These are phyloP conservation scores for Anser cygnoides DNA, from an alignment of 2,113 vertebrate species.

Conservation along the genomic window DNA sequence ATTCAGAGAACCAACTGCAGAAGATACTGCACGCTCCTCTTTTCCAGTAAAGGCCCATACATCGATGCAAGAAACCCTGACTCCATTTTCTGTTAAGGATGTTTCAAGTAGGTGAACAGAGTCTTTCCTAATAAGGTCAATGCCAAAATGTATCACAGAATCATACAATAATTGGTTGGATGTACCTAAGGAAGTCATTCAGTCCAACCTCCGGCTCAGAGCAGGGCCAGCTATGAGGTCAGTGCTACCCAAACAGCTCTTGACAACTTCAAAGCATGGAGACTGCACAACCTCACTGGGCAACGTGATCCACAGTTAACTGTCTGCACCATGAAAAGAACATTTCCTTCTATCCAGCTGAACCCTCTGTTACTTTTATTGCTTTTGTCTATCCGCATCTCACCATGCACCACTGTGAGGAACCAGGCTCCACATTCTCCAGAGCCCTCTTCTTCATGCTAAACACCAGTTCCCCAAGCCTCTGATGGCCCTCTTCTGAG, in stretches of 20 bases:
- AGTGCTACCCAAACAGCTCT: background rate
- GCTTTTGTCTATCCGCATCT: background rate
- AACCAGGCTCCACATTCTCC: background rate
- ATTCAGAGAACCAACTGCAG: background rate
- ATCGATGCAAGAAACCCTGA: background rate
- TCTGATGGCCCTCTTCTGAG: background rate
- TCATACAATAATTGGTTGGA: background rate
- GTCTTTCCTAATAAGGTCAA: background rate
- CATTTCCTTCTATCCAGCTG: background rate
- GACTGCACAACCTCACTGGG: background rate
- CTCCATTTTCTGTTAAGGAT: background rate
- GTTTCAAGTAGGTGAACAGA: background rate
- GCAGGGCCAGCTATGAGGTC: background rate
- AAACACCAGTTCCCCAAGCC: background rate
- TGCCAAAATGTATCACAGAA: background rate
- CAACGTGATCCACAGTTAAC: background rate
- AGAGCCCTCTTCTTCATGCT: background rate
- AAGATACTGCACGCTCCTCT: background rate
- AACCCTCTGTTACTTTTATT: background rate
- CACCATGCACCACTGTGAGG: background rate
- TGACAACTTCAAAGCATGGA: background rate
- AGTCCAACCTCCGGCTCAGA: background rate
- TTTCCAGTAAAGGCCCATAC: background rate
- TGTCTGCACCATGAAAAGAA: background rate
- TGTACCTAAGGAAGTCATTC: background rate